Evolutionary conservation across 2,888 invertebrate species (phyloP).

Genomic region (Drosophila monieri): DNA sequence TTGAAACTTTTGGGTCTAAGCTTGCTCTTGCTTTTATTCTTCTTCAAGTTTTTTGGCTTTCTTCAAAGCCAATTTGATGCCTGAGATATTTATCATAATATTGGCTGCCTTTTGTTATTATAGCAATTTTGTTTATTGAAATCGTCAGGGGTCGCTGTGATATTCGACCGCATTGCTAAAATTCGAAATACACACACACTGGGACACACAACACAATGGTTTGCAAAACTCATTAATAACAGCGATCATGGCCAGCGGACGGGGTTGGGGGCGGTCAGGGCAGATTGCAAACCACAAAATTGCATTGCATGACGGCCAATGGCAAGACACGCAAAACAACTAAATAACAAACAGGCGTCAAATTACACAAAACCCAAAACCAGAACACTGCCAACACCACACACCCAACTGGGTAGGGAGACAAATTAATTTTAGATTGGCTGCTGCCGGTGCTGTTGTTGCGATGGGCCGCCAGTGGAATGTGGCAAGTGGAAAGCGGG

Average conservation of each 20-base stretch:
- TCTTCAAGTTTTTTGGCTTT: not conserved
- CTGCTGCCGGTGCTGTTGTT: slow-evolving; percentile 24
- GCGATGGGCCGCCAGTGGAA: slow-evolving; percentile 5
- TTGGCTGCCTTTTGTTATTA: slow-evolving; percentile 45
- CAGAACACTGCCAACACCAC: slow-evolving; percentile 45
- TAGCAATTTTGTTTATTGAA: slow-evolving; percentile 58
- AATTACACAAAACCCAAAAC: slow-evolving; percentile 72
- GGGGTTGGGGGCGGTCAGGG: slow-evolving; percentile 3
- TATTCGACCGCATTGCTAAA: slow-evolving; percentile 10
- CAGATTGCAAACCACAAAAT: slow-evolving; percentile 69
- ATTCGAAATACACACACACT: slow-evolving; percentile 12
- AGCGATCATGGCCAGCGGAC: slow-evolving; percentile 9
- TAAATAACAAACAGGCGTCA: slow-evolving; percentile 79
- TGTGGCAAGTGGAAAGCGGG: not conserved
- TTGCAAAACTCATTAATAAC: slow-evolving; percentile 73
- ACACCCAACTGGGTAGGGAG: slow-evolving; percentile 6
- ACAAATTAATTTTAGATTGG: slow-evolving; percentile 79
- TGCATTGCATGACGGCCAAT: slow-evolving; percentile 74
- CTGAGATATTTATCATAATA: not conserved
- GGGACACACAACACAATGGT: not conserved
- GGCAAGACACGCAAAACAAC: slow-evolving; percentile 66
- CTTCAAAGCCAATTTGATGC: not conserved
- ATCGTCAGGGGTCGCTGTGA: slow-evolving; percentile 3
- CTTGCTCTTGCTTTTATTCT: slow-evolving; percentile 9
- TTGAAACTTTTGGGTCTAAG: slow-evolving; percentile 53